Evolutionary conservation across 2,888 invertebrate species (phyloP), one percentile per base, ranked within the genome.

Genomic region (Oxyteleia sp.): DNA sequence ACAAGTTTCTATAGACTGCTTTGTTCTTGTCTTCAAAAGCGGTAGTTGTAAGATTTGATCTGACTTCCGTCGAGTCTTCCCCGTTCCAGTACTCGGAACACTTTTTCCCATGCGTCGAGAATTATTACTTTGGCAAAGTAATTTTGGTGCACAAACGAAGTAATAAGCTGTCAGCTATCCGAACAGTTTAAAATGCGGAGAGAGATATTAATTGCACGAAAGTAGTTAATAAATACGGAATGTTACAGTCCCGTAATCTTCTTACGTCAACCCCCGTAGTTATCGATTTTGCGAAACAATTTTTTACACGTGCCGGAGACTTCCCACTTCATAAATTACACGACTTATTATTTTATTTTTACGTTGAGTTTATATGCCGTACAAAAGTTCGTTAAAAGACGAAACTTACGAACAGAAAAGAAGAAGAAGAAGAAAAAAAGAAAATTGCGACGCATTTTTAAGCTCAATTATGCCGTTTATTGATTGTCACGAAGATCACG

Each of bases 91-190:
- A 10, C 38, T 41, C 15, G 8, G 20, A 10, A 38, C 63, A 47
- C 45, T 38, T 41, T 41, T 51, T 51, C 38, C 15, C 35, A 51
- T 23, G 51, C 38, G 15, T 23, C 41, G n/a, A 23, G 53, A 53
- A 69, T 69, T 69, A 55, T 45, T 43, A 57, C 55, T 69, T 69
- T 26, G n/a, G 8, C 55, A 55, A 68, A 69, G 55, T 57, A 43
- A 69, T 69, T 69, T 69, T 32, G 20, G 4, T 45, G 32, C 13
- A 45, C 20, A 18, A 35, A 45, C 32, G 13, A 59, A 57, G 7
- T 47, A 43, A 45, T 35, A 57, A 57, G 35, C 69, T 69, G 35
- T 47, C 69, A 20, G 15, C 35, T 26, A 41, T 20, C 11, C 38
- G 18, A 41, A 53, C 23, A 16, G 23, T 47, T 57, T 29, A 15